phyloP scores from a whole-genome alignment of 2,113 vertebrate species.

The Aegotheles bennettii region DNA sequence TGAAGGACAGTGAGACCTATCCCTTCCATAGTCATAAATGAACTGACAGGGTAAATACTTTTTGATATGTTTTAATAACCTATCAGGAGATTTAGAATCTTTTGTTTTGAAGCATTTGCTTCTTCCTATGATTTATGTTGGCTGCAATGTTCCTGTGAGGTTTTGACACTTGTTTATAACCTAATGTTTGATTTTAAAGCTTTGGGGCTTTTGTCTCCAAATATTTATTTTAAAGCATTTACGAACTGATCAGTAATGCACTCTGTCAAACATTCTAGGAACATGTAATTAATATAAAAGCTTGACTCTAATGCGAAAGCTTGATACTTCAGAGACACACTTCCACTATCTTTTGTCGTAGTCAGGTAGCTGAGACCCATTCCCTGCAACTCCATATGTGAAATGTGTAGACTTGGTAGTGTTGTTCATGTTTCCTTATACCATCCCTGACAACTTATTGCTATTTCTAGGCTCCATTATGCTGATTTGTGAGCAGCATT shows the following conservation, averaged over 20 bases:
- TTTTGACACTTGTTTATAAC: background rate
- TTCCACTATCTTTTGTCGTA: background rate
- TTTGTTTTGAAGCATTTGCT: background rate
- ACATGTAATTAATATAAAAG: background rate
- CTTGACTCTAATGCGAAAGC: background rate
- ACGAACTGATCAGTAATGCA: background rate
- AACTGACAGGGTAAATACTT: background rate
- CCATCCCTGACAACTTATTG: background rate
- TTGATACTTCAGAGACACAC: background rate
- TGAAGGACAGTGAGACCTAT: background rate
- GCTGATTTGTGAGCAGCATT: background rate
- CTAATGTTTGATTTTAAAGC: background rate
- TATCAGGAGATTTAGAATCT: background rate
- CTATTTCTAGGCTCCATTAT: background rate
- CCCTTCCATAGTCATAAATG: background rate
- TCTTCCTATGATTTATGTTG: background rate
- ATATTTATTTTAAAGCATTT: conserved; percentile 15
- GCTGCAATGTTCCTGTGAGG: background rate
- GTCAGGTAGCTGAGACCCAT: background rate
- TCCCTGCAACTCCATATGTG: background rate
- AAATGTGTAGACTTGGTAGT: background rate
- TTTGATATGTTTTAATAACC: background rate
- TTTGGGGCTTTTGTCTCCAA: background rate
- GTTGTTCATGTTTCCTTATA: background rate
- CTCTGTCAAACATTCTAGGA: background rate